Evolutionary conservation across 64 coral and sea anemone genomes (phyloP), one percentile per base, ranked within the genome.

Genomic region (Stichodactyla helianthus): DNA sequence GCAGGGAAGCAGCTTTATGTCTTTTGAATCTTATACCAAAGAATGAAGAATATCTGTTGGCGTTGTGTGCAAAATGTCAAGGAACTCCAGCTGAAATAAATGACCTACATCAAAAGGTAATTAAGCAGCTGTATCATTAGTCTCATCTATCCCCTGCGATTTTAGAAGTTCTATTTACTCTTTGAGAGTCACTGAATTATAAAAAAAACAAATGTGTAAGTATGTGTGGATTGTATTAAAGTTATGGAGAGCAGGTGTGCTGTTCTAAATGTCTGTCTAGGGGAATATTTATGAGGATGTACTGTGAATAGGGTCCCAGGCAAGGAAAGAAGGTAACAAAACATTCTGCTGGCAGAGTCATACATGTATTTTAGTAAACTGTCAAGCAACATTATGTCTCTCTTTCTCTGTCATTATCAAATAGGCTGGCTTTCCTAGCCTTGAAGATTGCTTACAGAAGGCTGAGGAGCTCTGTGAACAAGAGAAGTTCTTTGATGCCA

Each of bases 71-170:
- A 13, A 94, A 89, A 77, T 98, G 92, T 71, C 89, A 94, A 20
- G 90, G 87, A 54, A 89, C 89, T 6, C 86, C 83, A 14, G 53
- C 87, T 76, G 92, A 94, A 88, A 79, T 98, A 17, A 86, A 98
- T 51, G 89, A 98, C 31, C 90, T 98, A 55, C 95, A 98, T 84
- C 79, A 63, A 85, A 98, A 94, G 92, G 95, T 98, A 92, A n/a
- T n/a, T 64, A 62, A 31, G 4, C 35, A 44, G 55, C 22, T 63
- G 26, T 44, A 11, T 62, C 61, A 58, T 15, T 11, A 12, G 2
- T 10, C 18, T 71, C 20, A 68, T 18, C 13, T 1, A 70, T 50
- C 59, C 4, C 4, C 56, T 44, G 35, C 0, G 35, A 44, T 44
- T 44, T 44, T 44, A 44, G 35, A 2, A 35, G 31, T 35, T 35